Percentiles rank a stretch among this genome's conserved stretches.
phyloP scores from a whole-genome alignment of 2,888 invertebrate genomes.

The Athalia cordata region DNA sequence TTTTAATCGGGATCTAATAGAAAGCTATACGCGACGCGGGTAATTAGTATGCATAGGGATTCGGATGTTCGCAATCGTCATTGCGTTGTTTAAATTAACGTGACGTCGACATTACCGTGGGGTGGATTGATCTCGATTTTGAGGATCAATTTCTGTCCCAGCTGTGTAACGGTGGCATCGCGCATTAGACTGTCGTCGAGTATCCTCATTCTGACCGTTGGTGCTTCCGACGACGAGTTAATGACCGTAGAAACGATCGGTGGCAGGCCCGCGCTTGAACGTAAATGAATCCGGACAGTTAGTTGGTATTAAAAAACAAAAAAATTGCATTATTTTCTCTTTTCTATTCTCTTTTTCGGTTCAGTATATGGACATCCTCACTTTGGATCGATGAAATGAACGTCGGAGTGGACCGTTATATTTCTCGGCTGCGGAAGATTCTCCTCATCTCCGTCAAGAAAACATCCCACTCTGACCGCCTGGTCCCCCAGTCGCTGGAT shows the following conservation, averaged over 20 bases:
- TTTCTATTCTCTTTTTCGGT: background rate
- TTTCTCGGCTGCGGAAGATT: conserved; percentile 73
- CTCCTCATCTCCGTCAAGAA: conserved; percentile 75
- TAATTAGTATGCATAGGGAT: background rate
- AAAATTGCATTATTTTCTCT: background rate
- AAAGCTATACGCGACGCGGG: no score
- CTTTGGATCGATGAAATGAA: conserved; percentile 75
- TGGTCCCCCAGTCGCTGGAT: conserved; percentile 91
- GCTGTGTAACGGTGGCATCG: conserved; percentile 79
- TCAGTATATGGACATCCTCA: conserved; percentile 62
- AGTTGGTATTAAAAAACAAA: background rate
- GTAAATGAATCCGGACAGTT: background rate
- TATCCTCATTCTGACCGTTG: conserved; percentile 77
- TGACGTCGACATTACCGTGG: conserved; percentile 72
- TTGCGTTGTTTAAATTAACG: no score
- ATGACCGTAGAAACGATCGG: conserved; percentile 74
- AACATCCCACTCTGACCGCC: conserved; percentile 86
- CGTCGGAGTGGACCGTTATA: conserved; percentile 76
- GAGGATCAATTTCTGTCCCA: conserved; percentile 81
- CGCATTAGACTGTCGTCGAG: conserved; percentile 76
- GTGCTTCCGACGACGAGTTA: conserved; percentile 74
- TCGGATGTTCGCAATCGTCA: background rate
- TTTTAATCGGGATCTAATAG: no score
- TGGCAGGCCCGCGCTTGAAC: conserved; percentile 67
- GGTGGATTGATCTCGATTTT: conserved; percentile 78